Conservation (phyloP, 2,888 invertebrate species). For the Rhyacophila evoluta region DNA sequence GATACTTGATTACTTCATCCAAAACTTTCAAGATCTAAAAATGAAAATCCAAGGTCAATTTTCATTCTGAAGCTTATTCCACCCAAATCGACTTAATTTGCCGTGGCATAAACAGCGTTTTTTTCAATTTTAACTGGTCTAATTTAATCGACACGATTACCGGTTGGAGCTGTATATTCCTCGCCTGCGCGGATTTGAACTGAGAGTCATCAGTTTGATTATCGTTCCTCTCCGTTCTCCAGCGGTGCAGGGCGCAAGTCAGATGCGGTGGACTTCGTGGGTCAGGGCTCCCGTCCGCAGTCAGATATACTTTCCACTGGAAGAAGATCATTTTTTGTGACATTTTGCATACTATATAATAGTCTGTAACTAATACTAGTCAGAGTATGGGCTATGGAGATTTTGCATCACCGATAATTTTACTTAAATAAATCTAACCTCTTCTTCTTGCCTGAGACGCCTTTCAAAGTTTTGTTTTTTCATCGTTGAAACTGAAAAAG, state of each 20-base stretch:
- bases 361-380: too few species aligned
- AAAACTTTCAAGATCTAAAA: conserved; percentile 69
- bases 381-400: too few species aligned
- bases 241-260: conserved; percentile 71
- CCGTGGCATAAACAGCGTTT: too few species aligned
- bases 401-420: too few species aligned
- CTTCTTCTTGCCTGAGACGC: conserved; percentile 60
- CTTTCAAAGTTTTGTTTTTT: conserved; percentile 60
- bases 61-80: too few species aligned
- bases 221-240: conserved; percentile 61
- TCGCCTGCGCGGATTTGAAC: conserved; percentile 64
- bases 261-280: conserved; percentile 69
- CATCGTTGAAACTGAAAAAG: conserved; percentile 62
- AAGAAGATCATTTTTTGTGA: conserved; percentile 51
- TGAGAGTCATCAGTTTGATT: conserved; percentile 59
- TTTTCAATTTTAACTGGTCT: too few species aligned
- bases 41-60: too few species aligned
- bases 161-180: conserved; percentile 67
- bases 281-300: conserved; percentile 73
- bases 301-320: conserved; percentile 72
- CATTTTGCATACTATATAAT: too few species aligned
- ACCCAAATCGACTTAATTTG: too few species aligned
- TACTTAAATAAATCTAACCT: too few species aligned
- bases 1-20: conserved; percentile 66
- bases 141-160: too few species aligned